phyloP scores from a whole-genome alignment of 2,888 invertebrate genomes.

The Drosophila trichaetosa region DNA sequence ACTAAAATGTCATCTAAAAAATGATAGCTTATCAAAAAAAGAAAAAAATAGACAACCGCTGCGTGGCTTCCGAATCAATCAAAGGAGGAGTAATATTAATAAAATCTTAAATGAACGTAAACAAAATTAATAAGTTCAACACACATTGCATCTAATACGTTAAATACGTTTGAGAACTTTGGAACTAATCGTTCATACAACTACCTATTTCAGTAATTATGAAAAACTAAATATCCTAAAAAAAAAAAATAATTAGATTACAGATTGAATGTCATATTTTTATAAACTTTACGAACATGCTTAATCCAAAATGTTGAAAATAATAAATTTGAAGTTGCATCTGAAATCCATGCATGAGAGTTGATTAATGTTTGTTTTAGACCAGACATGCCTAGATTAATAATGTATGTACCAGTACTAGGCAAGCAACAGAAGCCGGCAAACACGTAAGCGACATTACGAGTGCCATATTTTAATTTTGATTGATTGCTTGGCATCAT shows the following conservation, averaged over 20 bases:
- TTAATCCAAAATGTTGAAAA: not conserved
- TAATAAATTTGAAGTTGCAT: not conserved
- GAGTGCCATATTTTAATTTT: constrained; percentile 64
- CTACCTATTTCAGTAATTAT: not conserved
- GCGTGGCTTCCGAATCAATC: constrained; percentile 44
- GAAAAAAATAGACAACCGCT: constrained; percentile 6
- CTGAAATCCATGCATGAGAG: not conserved
- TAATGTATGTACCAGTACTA: not conserved
- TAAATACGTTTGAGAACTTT: not conserved
- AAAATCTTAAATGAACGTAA: not conserved
- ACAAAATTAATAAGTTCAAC: not conserved
- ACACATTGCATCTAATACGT: not conserved
- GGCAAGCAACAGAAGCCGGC: not conserved
- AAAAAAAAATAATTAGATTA: not conserved
- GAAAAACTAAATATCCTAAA: not conserved
- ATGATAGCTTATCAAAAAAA: constrained; percentile 53
- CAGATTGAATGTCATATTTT: not conserved
- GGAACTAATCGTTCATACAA: not conserved
- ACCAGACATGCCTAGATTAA: constrained; percentile 10
- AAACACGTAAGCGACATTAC: constrained; percentile 48
- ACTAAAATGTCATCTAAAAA: constrained; percentile 46
- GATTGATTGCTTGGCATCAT: constrained; percentile 65
- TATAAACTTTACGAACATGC: not conserved
- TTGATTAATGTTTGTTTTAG: constrained; percentile 31
- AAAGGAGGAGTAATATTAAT: constrained; percentile 1